These are phyloP conservation scores for Drosophila sp. DNA, from an alignment of 1,140 invertebrate species.

Conservation along the genomic window DNA sequence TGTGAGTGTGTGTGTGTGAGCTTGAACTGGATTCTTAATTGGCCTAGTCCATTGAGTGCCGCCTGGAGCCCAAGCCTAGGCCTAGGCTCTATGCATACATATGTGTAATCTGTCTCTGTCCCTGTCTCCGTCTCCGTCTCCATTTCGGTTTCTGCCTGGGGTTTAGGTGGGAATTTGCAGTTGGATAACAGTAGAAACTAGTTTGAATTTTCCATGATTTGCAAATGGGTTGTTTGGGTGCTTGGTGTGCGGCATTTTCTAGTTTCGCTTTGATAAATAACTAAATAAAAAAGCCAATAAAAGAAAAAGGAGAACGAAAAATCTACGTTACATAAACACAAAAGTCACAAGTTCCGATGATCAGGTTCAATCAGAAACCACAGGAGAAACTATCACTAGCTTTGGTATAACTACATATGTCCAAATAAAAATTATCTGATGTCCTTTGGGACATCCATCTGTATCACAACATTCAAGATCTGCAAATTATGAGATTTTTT, in stretches of 20 bases:
- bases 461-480: no score
- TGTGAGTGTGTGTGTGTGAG: slow-evolving; percentile 12
- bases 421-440: no score
- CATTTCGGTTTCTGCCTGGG: not conserved
- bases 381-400: no score
- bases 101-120: slow-evolving; percentile 7
- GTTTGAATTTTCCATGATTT: slow-evolving; percentile 37
- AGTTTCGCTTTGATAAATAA: not conserved
- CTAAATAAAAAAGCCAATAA: not conserved
- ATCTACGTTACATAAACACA: not conserved
- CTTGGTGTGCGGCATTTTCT: slow-evolving; percentile 1
- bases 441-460: no score
- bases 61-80: slow-evolving; percentile 18
- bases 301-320: not conserved
- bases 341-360: not conserved
- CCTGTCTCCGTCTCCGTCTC: no score
- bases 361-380: no score
- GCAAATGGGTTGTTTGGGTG: slow-evolving; percentile 19
- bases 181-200: slow-evolving; percentile 48
- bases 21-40: slow-evolving; percentile 59
- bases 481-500: no score
- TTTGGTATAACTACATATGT: no score
- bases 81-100: not conserved
- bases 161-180: slow-evolving; percentile 37
- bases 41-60: slow-evolving; percentile 59